Base-by-base conservation (phyloP, 2,113 vertebrate genomes). In the Takifugu flavidus region DNA sequence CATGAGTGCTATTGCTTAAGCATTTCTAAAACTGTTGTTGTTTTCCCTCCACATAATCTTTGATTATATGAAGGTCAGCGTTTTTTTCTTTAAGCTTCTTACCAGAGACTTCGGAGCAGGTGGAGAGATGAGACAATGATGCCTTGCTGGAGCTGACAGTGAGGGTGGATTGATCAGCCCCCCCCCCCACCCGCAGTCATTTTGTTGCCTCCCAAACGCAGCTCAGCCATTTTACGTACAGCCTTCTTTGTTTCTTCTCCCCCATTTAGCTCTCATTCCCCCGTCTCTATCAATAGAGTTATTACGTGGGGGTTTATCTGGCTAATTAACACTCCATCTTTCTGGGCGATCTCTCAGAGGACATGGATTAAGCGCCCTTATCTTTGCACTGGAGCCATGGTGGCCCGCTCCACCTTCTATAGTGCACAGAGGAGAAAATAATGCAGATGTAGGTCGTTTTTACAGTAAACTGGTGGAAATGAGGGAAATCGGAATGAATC, bases 321-420 rank as follows among this genome's bases (percentile, higher is more conserved):
- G 60, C 84, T 91, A 90, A 91, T 91, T 91, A 90, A 87, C 74
- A 68, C 82, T 74, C 76, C 85, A 85, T 90, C 87, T 88, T 84
- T 83, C 76, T 75, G 75, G 80, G 75, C 79, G 28, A 85, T 88
- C 84, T 87, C 89, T 89, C 86, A 44, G 64, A 82, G 84, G 87
- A 87, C 80, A 73, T 53, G 84, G 82, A 91, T 91, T 87, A 88
- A 82, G 53, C 74, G 72, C 65, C 67, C 47, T 71, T 83, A 81
- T 88, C 82, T 78, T 54, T 53, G 64, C 75, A 51, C 67, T 54
- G 60, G 80, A 84, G 80, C 67, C 77, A 75, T 27, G 52, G 34
- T 54, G 70, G 70, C 61, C 65, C 49, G 59, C 66, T 72, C 55
- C 27, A 5, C 49, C 59, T 53, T 54, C 53, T 42, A 49, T 54